These are phyloP conservation scores for Sepiola atlantica DNA, from an alignment of 2,888 invertebrate species.

Conservation along the genomic window DNA sequence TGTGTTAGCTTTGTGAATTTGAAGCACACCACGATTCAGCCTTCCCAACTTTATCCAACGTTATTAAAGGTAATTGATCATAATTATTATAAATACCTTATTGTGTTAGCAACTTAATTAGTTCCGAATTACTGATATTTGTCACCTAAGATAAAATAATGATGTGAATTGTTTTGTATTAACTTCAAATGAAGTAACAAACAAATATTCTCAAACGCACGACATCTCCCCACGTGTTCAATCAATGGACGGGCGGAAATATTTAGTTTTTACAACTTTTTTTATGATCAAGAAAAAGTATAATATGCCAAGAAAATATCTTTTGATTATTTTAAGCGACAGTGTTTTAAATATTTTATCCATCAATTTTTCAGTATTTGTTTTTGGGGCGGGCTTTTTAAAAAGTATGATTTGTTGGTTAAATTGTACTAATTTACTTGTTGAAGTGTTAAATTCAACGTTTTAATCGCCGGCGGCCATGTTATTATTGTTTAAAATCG, in stretches of 20 bases:
- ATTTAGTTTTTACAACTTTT: not conserved
- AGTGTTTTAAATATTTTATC: not conserved
- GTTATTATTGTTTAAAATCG: no score
- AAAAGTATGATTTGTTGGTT: no score
- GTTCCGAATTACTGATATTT: not conserved
- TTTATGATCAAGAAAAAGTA: not conserved
- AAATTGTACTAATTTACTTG: no score
- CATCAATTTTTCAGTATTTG: not conserved
- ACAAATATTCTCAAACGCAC: not conserved
- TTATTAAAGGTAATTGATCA: not conserved
- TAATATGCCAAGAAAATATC: not conserved
- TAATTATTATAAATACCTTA: not conserved
- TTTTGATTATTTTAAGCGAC: not conserved
- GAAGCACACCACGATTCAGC: not conserved
- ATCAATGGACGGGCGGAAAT: not conserved
- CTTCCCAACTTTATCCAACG: not conserved
- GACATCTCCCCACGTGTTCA: not conserved
- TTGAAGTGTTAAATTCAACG: no score
- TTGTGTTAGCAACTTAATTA: not conserved
- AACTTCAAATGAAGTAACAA: not conserved
- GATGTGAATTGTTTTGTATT: not conserved
- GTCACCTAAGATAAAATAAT: not conserved
- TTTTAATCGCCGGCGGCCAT: no score
- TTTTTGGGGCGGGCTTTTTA: no score
- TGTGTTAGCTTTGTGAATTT: not conserved